Conservation (phyloP, 1,140 invertebrate genomes). For the Meloidogyne floridensis region DNA sequence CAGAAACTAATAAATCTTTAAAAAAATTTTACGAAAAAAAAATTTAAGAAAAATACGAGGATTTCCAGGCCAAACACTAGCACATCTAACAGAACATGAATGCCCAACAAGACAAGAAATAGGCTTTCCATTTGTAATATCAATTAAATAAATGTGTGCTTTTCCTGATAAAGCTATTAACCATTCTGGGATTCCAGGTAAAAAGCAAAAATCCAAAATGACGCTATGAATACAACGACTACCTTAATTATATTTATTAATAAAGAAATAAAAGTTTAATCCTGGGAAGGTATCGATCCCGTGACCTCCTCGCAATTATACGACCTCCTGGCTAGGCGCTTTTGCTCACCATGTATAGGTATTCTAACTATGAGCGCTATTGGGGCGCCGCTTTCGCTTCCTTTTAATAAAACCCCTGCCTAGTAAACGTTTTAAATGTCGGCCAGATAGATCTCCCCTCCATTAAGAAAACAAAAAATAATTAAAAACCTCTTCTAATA, state of each 20-base stretch:
- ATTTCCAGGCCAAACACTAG: slow-evolving; percentile 27
- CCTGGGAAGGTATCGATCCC: no score
- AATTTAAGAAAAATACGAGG: slow-evolving; percentile 20
- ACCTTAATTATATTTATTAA: slow-evolving; percentile 15
- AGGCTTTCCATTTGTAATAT: slow-evolving; percentile 29
- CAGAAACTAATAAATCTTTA: slow-evolving; percentile 45
- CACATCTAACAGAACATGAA: slow-evolving; percentile 19
- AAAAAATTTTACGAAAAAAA: background rate
- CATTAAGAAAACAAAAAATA: slow-evolving; percentile 12
- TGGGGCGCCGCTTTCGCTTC: no score
- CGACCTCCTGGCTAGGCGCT: no score
- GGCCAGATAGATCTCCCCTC: no score
- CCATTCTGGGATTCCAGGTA: slow-evolving; percentile 20
- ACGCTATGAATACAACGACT: slow-evolving; percentile 26
- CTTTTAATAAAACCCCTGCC: no score
- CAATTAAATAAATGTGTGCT: slow-evolving; percentile 23
- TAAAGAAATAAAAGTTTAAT: no score
- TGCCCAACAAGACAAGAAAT: slow-evolving; percentile 31
- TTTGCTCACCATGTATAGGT: no score
- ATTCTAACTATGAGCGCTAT: no score
- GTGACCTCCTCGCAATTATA: no score
- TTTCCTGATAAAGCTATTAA: slow-evolving; percentile 34
- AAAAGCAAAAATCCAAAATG: slow-evolving; percentile 40
- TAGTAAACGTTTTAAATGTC: no score
- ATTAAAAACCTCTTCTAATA: slow-evolving; percentile 27